A percentile compares a stretch with the other conserved stretches of the same genome.
These are phyloP conservation scores for Palythoa grandis DNA, from an alignment of 92 coral and sea anemone species.

Conservation along the genomic window DNA sequence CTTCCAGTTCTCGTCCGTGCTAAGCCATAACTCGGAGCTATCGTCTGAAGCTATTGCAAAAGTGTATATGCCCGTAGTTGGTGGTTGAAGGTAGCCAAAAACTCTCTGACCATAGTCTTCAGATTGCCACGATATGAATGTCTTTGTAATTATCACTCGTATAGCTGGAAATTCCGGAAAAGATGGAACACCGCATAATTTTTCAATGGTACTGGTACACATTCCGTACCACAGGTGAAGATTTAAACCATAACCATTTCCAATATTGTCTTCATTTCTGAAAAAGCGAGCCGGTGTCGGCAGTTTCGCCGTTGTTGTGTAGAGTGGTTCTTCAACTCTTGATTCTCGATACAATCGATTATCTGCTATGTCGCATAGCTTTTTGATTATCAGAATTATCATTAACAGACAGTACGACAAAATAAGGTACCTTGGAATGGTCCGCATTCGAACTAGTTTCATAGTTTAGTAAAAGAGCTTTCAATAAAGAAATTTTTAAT, in stretches of 20 bases:
- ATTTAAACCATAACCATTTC: conserved; percentile 16
- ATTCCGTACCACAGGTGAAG: conserved; percentile 23
- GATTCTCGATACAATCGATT: background rate
- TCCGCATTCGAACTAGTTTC: conserved; percentile 12
- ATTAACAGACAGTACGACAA: background rate
- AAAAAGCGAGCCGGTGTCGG: background rate
- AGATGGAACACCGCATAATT: conserved; percentile 9
- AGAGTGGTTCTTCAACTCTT: background rate
- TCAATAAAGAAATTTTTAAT: background rate
- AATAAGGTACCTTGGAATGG: background rate
- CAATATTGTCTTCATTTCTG: background rate
- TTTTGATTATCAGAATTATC: background rate
- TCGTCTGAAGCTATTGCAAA: conserved; percentile 34
- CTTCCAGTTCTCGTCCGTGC: conserved; percentile 21
- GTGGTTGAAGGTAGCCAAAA: conserved; percentile 27
- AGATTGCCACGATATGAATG: conserved; percentile 11
- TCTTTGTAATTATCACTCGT: conserved; percentile 5
- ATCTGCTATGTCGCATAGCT: background rate
- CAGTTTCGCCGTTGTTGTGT: too few relatives aligned
- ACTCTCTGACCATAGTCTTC: conserved; percentile 30
- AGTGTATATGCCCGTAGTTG: background rate
- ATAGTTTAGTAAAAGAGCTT: background rate
- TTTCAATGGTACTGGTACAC: conserved; percentile 5
- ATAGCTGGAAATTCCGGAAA: conserved; percentile 26
- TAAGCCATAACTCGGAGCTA: conserved; percentile 31